These are phyloP conservation scores for Pseudopodoces humilis DNA, from an alignment of 2,113 vertebrate genomes.

Conservation along the genomic window DNA sequence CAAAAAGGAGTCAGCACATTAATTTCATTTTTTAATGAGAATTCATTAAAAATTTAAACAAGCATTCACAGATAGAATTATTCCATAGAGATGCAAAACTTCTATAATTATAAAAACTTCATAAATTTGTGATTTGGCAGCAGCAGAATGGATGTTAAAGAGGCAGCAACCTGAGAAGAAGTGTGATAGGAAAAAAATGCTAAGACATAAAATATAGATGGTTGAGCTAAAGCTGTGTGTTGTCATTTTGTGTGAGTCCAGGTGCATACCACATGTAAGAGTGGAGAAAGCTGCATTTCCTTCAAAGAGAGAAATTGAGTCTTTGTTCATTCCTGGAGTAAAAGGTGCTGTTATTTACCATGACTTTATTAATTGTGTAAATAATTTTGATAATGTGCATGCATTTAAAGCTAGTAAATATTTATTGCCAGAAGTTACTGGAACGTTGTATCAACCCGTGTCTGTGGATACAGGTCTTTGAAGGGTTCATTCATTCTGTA, in stretches of 20 bases:
- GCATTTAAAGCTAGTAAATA: neutral
- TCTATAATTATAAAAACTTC: neutral
- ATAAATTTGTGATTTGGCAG: neutral
- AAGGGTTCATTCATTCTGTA: neutral
- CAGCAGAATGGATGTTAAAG: neutral
- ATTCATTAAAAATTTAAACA: neutral
- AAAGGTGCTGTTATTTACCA: neutral
- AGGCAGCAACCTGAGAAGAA: neutral
- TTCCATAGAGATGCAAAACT: neutral
- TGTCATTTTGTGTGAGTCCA: neutral
- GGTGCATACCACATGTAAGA: neutral
- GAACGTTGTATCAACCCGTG: neutral
- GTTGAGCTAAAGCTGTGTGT: neutral
- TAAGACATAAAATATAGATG: neutral
- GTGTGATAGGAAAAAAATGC: neutral
- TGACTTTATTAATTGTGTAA: neutral
- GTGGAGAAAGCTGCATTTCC: neutral
- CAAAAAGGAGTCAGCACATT: neutral
- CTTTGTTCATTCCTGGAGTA: neutral
- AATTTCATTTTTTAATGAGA: neutral
- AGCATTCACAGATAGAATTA: neutral
- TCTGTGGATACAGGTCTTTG: neutral
- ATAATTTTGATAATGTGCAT: neutral
- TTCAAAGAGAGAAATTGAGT: neutral
- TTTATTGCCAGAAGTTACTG: neutral